Evolutionary conservation across 1,140 invertebrate genomes (phyloP), one percentile per base, ranked within the genome.

Genomic region (Scylla paramamosain): DNA sequence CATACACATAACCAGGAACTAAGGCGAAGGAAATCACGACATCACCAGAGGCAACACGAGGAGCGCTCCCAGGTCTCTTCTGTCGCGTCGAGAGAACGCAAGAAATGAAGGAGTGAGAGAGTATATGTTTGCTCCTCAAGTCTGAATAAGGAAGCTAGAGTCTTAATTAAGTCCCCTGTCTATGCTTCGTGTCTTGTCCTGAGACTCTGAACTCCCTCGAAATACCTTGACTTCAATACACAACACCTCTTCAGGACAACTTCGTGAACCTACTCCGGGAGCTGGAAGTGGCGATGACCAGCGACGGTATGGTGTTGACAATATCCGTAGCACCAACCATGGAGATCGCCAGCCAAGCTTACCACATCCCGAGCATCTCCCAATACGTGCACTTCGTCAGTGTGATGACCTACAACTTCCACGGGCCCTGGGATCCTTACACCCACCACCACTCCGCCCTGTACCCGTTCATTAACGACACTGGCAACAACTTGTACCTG

Each of bases 251-350:
- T 45, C 87, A 94, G 93, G 77, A 67, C 10, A 94, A 97, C 94
- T 96, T 98, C 3, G 97, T 98, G 1, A 97, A 98, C 67, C 98
- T 99, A 96, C 45, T 95, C 7, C 16, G 97, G 98, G 29, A 97
- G 98, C 94, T 98, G 98, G 1, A 98, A 98, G 96, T 98, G 98
- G 96, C 97, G 98, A 96, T 97, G 98, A 93, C 98, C 98, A 96
- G 98, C 98, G 97, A 98, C 98, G n/a, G 98, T 97, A 88, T 96
- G 92, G n/a, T 98, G 0, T 96, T 98, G 6, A 97, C 97, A 0
- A 96, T 97, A 16, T 97, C 98, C 16, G 97, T 97, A 25, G 97
- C 97, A 10, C 97, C 97, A 12, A 97, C 97, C 4, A 96, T 94
- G 96, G 96, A 93, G 88, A 96, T 29, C 88, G 96, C 96, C 67